These are phyloP conservation scores for Morone chrysops DNA, from an alignment of 2,113 vertebrate genomes.

Conservation along the genomic window DNA sequence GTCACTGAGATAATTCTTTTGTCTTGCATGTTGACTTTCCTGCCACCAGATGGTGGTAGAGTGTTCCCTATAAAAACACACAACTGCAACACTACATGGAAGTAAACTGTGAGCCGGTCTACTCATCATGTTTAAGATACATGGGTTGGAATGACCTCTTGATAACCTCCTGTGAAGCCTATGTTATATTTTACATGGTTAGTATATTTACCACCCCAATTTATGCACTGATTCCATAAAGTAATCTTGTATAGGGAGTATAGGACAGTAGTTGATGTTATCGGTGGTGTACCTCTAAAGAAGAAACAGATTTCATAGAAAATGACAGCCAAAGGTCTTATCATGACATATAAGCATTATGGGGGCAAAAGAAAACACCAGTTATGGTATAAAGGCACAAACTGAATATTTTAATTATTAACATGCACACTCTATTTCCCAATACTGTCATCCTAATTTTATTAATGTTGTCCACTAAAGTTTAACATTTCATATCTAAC, in stretches of 20 bases:
- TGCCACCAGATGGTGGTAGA: conserved; percentile 69
- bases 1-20: conserved; percentile 10
- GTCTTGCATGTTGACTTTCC: neutral
- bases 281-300: too few species aligned
- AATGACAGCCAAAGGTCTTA: neutral
- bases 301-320: too few species aligned
- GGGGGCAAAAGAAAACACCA: neutral
- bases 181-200: neutral
- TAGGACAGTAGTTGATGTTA: too few species aligned
- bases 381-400: too few species aligned
- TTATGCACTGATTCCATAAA: too few species aligned
- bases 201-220: neutral
- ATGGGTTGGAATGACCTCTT: neutral
- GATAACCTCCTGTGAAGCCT: neutral
- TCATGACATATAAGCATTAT: neutral
- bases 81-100: neutral
- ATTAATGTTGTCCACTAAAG: too few species aligned
- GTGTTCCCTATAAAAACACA: conserved; percentile 3
- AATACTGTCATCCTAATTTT: too few species aligned
- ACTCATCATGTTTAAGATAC: neutral
- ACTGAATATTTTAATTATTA: too few species aligned
- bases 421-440: too few species aligned
- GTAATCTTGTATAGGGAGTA: too few species aligned
- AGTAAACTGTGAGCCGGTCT: neutral
- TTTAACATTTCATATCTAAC: neutral